Conservation (phyloP, 2,888 invertebrate species). For the Diloba caeruleocephala region DNA sequence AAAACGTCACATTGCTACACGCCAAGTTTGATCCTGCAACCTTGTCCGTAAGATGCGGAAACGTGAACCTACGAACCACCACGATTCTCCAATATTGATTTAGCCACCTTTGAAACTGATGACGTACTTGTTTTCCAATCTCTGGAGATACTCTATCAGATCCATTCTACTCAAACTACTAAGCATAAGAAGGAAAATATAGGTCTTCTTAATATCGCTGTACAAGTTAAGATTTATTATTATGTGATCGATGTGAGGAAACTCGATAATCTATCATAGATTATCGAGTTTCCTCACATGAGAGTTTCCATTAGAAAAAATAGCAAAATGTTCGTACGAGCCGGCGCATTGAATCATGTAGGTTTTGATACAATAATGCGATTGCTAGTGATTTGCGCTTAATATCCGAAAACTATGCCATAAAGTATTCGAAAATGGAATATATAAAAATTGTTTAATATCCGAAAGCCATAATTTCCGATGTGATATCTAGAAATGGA, state of each 20-base stretch:
- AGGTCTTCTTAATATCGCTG: neutral
- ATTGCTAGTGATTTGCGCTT: slow-evolving; percentile 31
- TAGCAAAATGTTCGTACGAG: neutral
- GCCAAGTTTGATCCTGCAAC: too few relatives aligned
- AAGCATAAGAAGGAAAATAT: too few relatives aligned
- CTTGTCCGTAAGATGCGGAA: too few relatives aligned
- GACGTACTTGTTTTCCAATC: too few relatives aligned
- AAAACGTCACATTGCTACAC: too few relatives aligned
- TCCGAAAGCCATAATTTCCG: slow-evolving; percentile 38
- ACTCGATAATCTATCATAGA: neutral
- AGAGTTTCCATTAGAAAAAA: slow-evolving; percentile 3
- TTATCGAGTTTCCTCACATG: slow-evolving; percentile 2
- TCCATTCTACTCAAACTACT: too few relatives aligned
- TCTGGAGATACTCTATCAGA: too few relatives aligned
- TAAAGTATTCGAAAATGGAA: slow-evolving; percentile 16
- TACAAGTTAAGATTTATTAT: slow-evolving; percentile 16
- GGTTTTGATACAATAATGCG: slow-evolving; percentile 17
- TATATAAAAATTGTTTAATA: slow-evolving; percentile 22
- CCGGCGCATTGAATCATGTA: slow-evolving; percentile 17
- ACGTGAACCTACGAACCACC: too few relatives aligned
- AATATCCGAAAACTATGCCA: slow-evolving; percentile 34
- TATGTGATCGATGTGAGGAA: too few relatives aligned
- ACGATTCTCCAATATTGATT: too few relatives aligned
- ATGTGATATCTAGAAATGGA: slow-evolving; percentile 13
- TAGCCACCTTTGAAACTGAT: too few relatives aligned